These are phyloP conservation scores for Balaeniceps rex DNA, from an alignment of 2,113 vertebrate genomes.

Conservation along the genomic window DNA sequence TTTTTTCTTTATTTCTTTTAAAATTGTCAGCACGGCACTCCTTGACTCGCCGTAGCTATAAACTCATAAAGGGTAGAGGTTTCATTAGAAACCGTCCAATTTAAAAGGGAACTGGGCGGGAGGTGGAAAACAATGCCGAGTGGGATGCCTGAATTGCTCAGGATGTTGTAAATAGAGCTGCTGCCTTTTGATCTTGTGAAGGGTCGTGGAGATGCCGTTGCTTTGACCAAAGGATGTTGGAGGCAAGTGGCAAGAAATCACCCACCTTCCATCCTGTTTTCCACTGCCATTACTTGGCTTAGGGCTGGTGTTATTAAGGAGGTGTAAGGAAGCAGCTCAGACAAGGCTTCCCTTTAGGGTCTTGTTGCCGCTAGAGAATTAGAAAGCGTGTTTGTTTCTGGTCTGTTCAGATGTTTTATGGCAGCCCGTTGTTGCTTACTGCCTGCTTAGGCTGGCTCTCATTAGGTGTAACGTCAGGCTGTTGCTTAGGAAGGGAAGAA, in stretches of 20 bases:
- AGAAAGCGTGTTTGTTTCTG: slow-evolving; percentile 41
- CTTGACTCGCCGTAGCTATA: neutral
- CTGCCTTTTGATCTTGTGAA: slow-evolving; percentile 69
- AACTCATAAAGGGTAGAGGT: slow-evolving; percentile 50
- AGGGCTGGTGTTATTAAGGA: slow-evolving; percentile 70
- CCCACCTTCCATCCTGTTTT: slow-evolving; percentile 59
- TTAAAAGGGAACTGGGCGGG: slow-evolving; percentile 49
- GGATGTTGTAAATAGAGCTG: slow-evolving; percentile 74
- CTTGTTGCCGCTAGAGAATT: slow-evolving; percentile 33
- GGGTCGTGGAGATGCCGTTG: slow-evolving; percentile 7
- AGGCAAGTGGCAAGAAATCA: slow-evolving; percentile 59
- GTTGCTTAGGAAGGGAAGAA: neutral
- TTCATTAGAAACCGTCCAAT: slow-evolving; percentile 46
- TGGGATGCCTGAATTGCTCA: slow-evolving; percentile 67
- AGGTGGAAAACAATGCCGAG: slow-evolving; percentile 60
- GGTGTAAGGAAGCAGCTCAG: slow-evolving; percentile 74
- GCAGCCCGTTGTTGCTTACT: neutral
- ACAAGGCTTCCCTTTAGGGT: slow-evolving; percentile 67
- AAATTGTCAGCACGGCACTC: neutral
- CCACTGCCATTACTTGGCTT: slow-evolving; percentile 60
- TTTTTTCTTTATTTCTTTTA: neutral
- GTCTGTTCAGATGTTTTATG: slow-evolving; percentile 32
- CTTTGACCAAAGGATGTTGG: slow-evolving; percentile 66
- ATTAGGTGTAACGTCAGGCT: neutral
- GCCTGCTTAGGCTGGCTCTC: neutral